Conservation (phyloP, 2,113 vertebrate genomes). For the Bagarius yarrelli region DNA sequence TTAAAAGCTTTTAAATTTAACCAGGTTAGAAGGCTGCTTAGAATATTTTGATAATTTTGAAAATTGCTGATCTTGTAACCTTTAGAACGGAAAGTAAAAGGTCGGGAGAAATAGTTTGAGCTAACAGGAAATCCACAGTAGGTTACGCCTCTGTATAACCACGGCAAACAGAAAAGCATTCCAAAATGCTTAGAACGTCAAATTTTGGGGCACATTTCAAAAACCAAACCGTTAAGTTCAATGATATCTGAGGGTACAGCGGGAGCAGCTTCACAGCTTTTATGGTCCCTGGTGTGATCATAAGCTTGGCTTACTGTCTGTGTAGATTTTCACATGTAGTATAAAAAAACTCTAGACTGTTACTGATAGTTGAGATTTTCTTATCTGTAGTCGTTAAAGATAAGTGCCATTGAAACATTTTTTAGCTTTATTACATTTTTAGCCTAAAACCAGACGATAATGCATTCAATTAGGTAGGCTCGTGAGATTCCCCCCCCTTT, state of each 20-base stretch:
- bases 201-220: not conserved
- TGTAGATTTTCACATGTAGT: not conserved
- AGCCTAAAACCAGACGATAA: constrained; percentile 16
- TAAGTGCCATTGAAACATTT: not conserved
- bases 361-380: not conserved
- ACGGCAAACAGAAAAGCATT: not conserved
- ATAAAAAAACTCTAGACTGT: constrained; percentile 7
- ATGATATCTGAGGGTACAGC: too few species aligned
- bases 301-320: not conserved
- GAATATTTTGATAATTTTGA: not conserved
- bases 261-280: too few species aligned
- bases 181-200: not conserved
- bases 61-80: not conserved
- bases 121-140: not conserved
- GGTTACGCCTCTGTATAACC: not conserved
- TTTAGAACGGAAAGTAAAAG: not conserved
- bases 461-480: constrained; percentile 10
- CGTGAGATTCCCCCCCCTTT: not conserved
- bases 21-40: too few species aligned
- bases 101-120: not conserved
- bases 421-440: constrained; percentile 18
- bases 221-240: too few species aligned
- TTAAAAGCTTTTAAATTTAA: too few species aligned
- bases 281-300: not conserved
- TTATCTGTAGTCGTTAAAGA: not conserved